Conservation (phyloP, 2,797 vertebrate genomes). For the Anguilla megastoma region DNA sequence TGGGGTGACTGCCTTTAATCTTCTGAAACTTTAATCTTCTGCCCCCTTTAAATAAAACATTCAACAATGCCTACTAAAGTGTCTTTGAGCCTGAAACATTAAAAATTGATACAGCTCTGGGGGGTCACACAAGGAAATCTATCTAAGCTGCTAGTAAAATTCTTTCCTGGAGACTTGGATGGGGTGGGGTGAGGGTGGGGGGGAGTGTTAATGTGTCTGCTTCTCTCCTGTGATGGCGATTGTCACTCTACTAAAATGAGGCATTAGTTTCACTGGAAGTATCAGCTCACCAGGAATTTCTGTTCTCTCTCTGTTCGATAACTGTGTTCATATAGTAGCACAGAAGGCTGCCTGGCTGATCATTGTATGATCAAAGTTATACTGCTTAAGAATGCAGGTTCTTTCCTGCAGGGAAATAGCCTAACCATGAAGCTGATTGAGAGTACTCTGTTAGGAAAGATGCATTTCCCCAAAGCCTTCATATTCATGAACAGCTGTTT, state of each 20-base stretch:
- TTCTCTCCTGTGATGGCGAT: neutral
- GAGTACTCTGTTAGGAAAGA: slow-evolving; percentile 60
- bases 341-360: slow-evolving; percentile 67
- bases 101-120: slow-evolving; percentile 71
- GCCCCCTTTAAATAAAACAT: slow-evolving; percentile 76
- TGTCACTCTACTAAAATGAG: slow-evolving; percentile 37
- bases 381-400: slow-evolving; percentile 71
- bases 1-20: slow-evolving; percentile 41
- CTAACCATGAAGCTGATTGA: slow-evolving; percentile 59
- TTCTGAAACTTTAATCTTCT: slow-evolving; percentile 68
- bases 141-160: slow-evolving; percentile 69
- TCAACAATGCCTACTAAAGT: slow-evolving; percentile 71
- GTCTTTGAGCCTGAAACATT: slow-evolving; percentile 64
- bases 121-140: slow-evolving; percentile 66
- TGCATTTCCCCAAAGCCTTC: slow-evolving; percentile 53
- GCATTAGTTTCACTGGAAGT: neutral
- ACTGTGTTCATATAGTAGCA: slow-evolving; percentile 72
- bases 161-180: slow-evolving; percentile 59
- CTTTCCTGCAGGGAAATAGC: slow-evolving; percentile 46
- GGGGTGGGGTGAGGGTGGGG: neutral
- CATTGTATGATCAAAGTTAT: slow-evolving; percentile 73
- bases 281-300: slow-evolving; percentile 73
- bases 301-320: slow-evolving; percentile 76
- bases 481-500: slow-evolving; percentile 41
- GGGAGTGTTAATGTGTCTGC: slow-evolving; percentile 56